Evolutionary conservation across 92 coral and sea anemone genomes (phyloP).

Genomic region (Hydrozoanthus gracilis): DNA sequence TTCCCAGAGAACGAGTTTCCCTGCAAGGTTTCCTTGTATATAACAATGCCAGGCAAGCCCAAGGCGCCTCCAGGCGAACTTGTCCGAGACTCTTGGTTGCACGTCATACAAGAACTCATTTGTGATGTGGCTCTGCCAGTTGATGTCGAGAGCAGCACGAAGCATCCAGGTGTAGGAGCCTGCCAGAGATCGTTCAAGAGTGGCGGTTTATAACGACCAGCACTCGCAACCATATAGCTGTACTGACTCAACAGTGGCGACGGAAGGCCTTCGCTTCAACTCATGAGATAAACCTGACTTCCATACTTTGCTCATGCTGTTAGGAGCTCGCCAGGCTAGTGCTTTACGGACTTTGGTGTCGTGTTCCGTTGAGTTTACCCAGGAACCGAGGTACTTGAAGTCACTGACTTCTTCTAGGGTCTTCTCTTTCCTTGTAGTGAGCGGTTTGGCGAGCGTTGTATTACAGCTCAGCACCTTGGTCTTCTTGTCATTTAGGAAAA

Average conservation of each 20-base stretch:
- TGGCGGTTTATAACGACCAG: background rate
- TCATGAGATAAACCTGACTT: background rate
- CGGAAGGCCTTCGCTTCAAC: background rate
- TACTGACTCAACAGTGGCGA: background rate
- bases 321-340: background rate
- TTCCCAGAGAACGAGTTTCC: background rate
- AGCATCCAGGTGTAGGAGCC: too few species aligned
- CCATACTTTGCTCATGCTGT: constrained; percentile 6
- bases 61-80: too few species aligned
- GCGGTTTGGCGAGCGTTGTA: background rate
- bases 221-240: background rate
- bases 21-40: too few species aligned
- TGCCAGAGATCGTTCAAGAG: too few species aligned
- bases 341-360: constrained; percentile 39
- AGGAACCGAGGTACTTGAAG: constrained; percentile 8
- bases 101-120: background rate
- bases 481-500: background rate
- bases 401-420: background rate
- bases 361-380: background rate
- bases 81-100: too few species aligned
- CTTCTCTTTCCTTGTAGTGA: too few species aligned
- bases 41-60: too few species aligned
- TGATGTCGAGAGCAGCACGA: background rate
- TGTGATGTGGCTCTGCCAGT: background rate
- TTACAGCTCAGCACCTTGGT: background rate